phyloP scores from a whole-genome alignment of 2,113 vertebrate species.

The Equus quagga region DNA sequence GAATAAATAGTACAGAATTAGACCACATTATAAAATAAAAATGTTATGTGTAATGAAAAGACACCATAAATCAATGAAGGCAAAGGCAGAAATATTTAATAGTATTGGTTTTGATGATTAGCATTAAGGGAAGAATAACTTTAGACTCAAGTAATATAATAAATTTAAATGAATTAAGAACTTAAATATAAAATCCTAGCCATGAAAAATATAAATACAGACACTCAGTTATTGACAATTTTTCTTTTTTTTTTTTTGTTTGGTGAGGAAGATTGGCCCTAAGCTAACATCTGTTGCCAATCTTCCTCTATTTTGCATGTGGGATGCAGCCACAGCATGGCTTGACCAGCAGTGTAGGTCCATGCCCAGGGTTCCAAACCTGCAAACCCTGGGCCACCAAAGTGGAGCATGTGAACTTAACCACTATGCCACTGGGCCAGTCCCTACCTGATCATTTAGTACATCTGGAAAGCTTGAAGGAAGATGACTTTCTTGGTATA shows the following conservation, averaged over 20 bases:
- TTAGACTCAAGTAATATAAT: background rate
- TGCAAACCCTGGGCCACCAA: too few species aligned
- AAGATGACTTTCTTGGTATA: background rate
- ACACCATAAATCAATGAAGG: background rate
- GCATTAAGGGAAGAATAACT: background rate
- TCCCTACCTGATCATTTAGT: background rate
- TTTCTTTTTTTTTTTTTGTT: too few species aligned
- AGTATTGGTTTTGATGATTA: conserved; percentile 14
- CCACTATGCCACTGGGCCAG: too few species aligned
- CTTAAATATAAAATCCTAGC: background rate
- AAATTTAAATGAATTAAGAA: conserved; percentile 32
- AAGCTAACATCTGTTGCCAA: too few species aligned
- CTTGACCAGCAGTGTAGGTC: too few species aligned
- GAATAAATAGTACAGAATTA: background rate
- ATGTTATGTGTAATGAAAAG: background rate
- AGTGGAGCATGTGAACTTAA: too few species aligned
- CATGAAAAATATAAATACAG: conserved; percentile 4
- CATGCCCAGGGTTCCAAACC: too few species aligned
- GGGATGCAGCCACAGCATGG: too few species aligned
- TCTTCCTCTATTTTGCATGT: too few species aligned
- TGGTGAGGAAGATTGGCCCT: too few species aligned
- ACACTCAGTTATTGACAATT: background rate
- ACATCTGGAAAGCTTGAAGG: background rate
- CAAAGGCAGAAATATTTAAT: background rate
- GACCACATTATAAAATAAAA: background rate